These are phyloP conservation scores for Beaufortia kweichowensis DNA, from an alignment of 2,113 vertebrate genomes.

Conservation along the genomic window DNA sequence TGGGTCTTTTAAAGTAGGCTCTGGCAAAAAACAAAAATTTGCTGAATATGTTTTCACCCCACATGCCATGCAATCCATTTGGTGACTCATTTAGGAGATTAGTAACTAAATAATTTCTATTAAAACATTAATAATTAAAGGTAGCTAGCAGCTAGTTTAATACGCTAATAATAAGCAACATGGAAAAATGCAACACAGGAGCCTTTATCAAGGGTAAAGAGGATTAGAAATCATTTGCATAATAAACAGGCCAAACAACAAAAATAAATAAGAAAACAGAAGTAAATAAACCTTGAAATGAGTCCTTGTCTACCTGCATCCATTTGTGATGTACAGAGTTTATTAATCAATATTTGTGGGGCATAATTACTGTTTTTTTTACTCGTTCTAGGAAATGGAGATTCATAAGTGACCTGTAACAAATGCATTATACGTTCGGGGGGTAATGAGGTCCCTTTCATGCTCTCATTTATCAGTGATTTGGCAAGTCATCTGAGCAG, in stretches of 20 bases:
- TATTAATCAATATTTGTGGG: slow-evolving; percentile 95
- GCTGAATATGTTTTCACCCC: slow-evolving; percentile 3
- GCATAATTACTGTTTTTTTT: slow-evolving; percentile 88
- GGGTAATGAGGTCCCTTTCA: slow-evolving; percentile 84
- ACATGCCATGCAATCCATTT: slow-evolving; percentile 3
- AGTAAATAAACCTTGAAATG: slow-evolving; percentile 72
- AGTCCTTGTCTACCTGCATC: slow-evolving; percentile 73
- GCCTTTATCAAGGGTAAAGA: slow-evolving; percentile 62
- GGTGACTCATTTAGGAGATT: slow-evolving; percentile 27
- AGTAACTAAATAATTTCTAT: slow-evolving; percentile 18
- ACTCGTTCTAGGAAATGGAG: slow-evolving; percentile 85
- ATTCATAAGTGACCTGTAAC: slow-evolving; percentile 92
- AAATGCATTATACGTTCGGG: slow-evolving; percentile 79
- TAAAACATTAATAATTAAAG: slow-evolving; percentile 29
- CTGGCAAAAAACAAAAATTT: background rate
- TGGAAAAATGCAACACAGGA: slow-evolving; percentile 50
- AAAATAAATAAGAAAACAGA: slow-evolving; percentile 54
- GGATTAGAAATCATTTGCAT: slow-evolving; percentile 70
- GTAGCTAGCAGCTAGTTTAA: slow-evolving; percentile 60
- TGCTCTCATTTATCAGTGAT: slow-evolving; percentile 87
- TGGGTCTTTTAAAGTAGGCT: slow-evolving; percentile 17
- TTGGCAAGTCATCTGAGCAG: slow-evolving; percentile 83
- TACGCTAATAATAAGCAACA: slow-evolving; percentile 52
- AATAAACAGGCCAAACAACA: slow-evolving; percentile 67
- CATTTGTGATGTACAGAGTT: slow-evolving; percentile 79